Base-by-base conservation (phyloP, 2,797 vertebrate species). In the Clarias fuscus region DNA sequence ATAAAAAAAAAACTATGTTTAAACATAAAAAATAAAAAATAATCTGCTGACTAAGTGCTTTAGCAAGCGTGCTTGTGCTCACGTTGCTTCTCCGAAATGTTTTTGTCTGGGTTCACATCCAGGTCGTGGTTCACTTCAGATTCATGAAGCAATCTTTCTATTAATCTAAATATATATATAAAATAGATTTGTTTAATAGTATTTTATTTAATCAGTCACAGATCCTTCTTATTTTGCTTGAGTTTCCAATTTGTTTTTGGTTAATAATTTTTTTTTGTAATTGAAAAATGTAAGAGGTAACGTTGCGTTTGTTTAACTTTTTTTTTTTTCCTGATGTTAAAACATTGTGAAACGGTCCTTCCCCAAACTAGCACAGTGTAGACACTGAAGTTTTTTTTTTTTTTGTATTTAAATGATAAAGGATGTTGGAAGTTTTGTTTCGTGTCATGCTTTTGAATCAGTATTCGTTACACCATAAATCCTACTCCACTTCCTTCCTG, bases 401-500 rank as follows among this genome's bases (percentile, higher is more conserved):
- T 24, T 80, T 80, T n/a, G 14, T 65, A 79, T 62, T 27, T 59
- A 77, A 64, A 80, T 40, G 37, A 43, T 80, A 15, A 80, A 64
- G 11, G 59, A 80, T 64, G 58, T 62, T 81, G 27, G 30, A 59
- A 70, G 33, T 79, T 68, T 85, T 67, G 5, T 73, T 53, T 80
- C 22, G 37, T 11, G 18, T 20, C 62, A 83, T 82, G 86, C 4
- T 68, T 85, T 80, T 27, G 81, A 87, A 61, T 87, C 48, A 62
- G 71, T 84, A 68, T 75, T 53, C 43, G 68, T 89, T 78, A 67
- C 87, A 67, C 87, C 65, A 83, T 75, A 59, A 87, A 82, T 84
- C 89, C 84, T 30, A 40, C 37, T 85, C 72, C 59, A 84, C 85
- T 92, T 93, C 88, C 90, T 93, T 91, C 91, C 89, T 91, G 85